A percentile compares a stretch with the other conserved stretches of the same genome.
phyloP scores from a whole-genome alignment of 92 coral and sea anemone genomes.

The Paragorgia papillata region DNA sequence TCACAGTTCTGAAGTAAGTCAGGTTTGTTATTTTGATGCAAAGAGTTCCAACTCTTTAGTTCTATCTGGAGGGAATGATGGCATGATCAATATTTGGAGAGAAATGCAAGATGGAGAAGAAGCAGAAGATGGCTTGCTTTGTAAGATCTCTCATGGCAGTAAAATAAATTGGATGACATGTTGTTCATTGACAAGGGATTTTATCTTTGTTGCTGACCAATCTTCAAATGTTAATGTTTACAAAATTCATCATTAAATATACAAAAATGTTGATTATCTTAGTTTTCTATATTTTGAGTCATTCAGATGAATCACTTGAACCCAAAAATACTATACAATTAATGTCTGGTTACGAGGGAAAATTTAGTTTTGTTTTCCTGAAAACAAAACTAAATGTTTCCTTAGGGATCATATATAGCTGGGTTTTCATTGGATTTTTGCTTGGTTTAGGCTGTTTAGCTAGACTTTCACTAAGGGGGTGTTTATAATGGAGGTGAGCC shows the following conservation, averaged over 20 bases:
- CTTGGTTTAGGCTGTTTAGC: too few relatives aligned
- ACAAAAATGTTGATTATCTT: background rate
- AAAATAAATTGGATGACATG: slow-evolving; percentile 88
- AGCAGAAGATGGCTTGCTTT: slow-evolving; percentile 30
- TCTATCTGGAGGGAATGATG: slow-evolving; percentile 89
- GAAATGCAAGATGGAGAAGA: slow-evolving; percentile 30
- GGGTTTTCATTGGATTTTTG: too few relatives aligned
- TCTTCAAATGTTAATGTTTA: slow-evolving; percentile 75
- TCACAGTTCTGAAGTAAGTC: slow-evolving; percentile 78
- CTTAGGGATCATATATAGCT: too few relatives aligned
- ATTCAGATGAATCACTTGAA: too few relatives aligned
- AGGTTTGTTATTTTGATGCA: slow-evolving; percentile 75
- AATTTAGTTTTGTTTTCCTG: too few relatives aligned
- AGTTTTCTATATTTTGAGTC: background rate
- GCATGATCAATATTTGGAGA: slow-evolving; percentile 76
- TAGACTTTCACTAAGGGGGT: too few relatives aligned
- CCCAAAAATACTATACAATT: too few relatives aligned
- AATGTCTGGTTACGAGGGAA: too few relatives aligned
- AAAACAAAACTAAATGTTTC: too few relatives aligned
- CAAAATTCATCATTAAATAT: slow-evolving; percentile 40
- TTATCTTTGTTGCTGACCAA: slow-evolving; percentile 80
- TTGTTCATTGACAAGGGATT: slow-evolving; percentile 44
- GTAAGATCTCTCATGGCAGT: slow-evolving; percentile 67
- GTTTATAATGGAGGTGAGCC: too few relatives aligned
- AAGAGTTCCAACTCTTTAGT: slow-evolving; percentile 52